Conservation (phyloP, 2,113 vertebrate species). For the Gallinago jamesoni region DNA sequence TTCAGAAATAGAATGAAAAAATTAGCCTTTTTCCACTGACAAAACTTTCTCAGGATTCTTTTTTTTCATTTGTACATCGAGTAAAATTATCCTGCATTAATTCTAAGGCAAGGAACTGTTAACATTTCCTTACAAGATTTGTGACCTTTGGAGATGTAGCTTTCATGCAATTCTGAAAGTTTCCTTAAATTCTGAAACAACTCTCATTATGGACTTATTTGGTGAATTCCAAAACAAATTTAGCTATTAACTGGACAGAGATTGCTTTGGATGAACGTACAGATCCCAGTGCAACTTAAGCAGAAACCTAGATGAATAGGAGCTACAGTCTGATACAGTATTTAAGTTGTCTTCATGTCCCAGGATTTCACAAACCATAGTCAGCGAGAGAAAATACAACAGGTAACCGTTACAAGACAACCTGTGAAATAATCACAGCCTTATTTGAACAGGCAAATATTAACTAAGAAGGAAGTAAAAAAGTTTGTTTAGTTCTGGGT, state of each 20-base stretch:
- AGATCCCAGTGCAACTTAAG: not conserved
- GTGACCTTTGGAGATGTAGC: not conserved
- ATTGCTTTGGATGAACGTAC: not conserved
- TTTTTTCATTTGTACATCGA: not conserved
- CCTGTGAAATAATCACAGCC: not conserved
- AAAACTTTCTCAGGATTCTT: not conserved
- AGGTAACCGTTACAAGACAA: not conserved
- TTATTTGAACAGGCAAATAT: not conserved
- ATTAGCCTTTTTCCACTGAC: not conserved
- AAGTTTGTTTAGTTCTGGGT: slow-evolving; percentile 16
- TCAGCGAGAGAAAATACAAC: not conserved
- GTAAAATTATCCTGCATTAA: not conserved
- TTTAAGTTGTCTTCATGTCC: not conserved
- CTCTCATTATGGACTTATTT: not conserved
- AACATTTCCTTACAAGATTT: not conserved
- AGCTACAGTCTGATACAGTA: not conserved
- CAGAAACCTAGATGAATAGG: not conserved
- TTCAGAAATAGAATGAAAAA: not conserved
- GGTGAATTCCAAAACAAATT: not conserved
- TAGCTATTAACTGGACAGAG: not conserved
- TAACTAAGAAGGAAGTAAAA: not conserved
- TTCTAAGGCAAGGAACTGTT: not conserved
- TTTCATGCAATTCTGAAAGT: not conserved
- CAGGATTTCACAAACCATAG: not conserved
- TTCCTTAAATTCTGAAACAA: not conserved